Conservation (phyloP, 2,888 invertebrate genomes). For the Leucozona laternaria region DNA sequence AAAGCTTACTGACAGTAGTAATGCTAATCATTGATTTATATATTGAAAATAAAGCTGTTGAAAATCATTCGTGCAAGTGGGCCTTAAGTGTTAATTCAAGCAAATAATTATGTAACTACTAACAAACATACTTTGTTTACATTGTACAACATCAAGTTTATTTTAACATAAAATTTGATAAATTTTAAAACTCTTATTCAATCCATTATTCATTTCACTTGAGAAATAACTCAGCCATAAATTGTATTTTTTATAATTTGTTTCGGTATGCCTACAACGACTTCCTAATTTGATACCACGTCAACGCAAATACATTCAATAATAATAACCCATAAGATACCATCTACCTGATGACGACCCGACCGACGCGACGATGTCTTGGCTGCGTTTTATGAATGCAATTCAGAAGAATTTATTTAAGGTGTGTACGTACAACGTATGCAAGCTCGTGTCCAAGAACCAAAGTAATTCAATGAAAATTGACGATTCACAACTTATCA, state of each 20-base stretch:
- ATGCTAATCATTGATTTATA: no score
- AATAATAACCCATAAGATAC: constrained; percentile 5
- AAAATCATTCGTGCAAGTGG: no score
- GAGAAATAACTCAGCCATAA: neutral
- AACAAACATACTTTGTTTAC: no score
- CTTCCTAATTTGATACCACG: constrained; percentile 22
- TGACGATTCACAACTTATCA: constrained; percentile 52
- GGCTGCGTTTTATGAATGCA: constrained; percentile 23
- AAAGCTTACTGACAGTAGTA: no score
- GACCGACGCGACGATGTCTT: neutral
- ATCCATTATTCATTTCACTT: neutral
- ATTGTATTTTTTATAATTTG: neutral
- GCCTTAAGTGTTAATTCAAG: no score
- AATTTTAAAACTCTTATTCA: neutral
- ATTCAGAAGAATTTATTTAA: constrained; percentile 54
- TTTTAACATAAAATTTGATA: neutral
- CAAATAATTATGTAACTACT: no score
- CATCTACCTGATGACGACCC: neutral
- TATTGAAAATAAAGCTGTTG: no score
- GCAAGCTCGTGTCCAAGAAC: constrained; percentile 32
- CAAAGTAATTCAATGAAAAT: constrained; percentile 37
- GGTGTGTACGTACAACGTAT: constrained; percentile 23
- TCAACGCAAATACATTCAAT: constrained; percentile 21
- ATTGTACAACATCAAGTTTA: no score
- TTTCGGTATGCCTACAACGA: neutral